Evolutionary conservation across 2,797 vertebrate genomes (phyloP), one percentile per base, ranked within the genome.

Genomic region (Sitta carolinensis): DNA sequence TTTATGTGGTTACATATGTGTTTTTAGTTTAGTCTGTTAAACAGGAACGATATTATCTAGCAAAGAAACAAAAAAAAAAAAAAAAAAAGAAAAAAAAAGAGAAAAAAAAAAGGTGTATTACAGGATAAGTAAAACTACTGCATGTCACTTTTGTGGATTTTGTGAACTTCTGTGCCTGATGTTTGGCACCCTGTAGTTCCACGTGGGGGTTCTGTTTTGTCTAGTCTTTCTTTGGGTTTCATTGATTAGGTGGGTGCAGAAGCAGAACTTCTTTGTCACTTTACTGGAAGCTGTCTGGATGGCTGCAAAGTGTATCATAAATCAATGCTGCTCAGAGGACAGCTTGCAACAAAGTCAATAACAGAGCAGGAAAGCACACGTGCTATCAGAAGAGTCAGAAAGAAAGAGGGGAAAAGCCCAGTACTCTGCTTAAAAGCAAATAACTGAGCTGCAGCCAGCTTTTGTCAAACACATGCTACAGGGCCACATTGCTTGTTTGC

Each of bases 261-360:
- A 93, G 96, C 95, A 95, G 94, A 97, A 97, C 92, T 97, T 95
- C 93, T 97, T 96, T 98, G 96, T 97, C 97, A 97, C 91, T 96
- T 97, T 82, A 57, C 89, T 96, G 94, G 68, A 96, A 97, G 90
- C 93, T 97, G 94, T 96, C 95, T 96, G 93, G 92, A 94, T 78
- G 89, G 90, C 94, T 94, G 75, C 45, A 68, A 78, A 96, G 90
- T 86, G 51, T 88, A 94, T 95, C 95, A 97, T 92, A 96, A 97
- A 98, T 97, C 97, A 97, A 96, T 97, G 95, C 94, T 94, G 75
- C 84, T 91, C 58, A 2, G 84, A 84, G 85, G 75, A 81, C 5
- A 11, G 83, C 88, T 93, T 83, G 89, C 93, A 93, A 93, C 89
- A 54, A 95, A 96, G 94, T 97, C 97, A 96, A 94, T 96, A 96